Evolutionary conservation across 2,888 invertebrate genomes (phyloP), one percentile per base, ranked within the genome.

Genomic region (Sicus ferrugineus): DNA sequence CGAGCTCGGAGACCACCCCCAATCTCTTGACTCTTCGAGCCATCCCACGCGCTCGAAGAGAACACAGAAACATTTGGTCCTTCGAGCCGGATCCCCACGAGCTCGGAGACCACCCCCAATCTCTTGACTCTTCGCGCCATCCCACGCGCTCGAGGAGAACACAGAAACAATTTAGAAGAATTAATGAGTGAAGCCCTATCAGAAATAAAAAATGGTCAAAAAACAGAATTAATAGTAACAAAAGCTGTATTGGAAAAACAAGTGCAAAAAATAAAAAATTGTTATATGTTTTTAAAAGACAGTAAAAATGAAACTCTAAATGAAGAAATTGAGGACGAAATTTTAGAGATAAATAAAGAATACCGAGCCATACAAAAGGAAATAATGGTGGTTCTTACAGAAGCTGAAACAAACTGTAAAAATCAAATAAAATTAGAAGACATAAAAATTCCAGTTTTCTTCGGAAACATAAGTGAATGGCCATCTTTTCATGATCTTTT

Each of bases 361-460:
- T 38, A 38, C 38, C 38, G 38, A 11, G 38, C 11, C 6, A 38
- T 38, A 38, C 38, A 9, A 11, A 38, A 38, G 38, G 11, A 38
- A 38, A 38, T 38, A 38, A 38, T 38, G 38, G 38, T 38, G 7
- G 38, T 6, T 9, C 38, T 38, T 38, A 9, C 38, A 38, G 38
- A 11, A 38, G 11, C 38, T 6, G 38, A 38, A 6, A 11, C 38
- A 38, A 38, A 38, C 6, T 38, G n/a, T n/a, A n/a, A n/a, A n/a
- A n/a, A n/a, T n/a, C n/a, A n/a, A n/a, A n/a, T n/a, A n/a, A n/a
- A n/a, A 38, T 38, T 38, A 11, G 38, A 38, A 11, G 38, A 23
- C 52, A 52, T 52, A 52, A 52, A 21, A 52, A 52, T 52, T 52
- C 52, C 52, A 52, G 23, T 52, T 52, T 52, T 52, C 52, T 52